These are phyloP conservation scores for Scelioninae gen. 2 DNA, from an alignment of 2,888 invertebrate species.

Conservation along the genomic window DNA sequence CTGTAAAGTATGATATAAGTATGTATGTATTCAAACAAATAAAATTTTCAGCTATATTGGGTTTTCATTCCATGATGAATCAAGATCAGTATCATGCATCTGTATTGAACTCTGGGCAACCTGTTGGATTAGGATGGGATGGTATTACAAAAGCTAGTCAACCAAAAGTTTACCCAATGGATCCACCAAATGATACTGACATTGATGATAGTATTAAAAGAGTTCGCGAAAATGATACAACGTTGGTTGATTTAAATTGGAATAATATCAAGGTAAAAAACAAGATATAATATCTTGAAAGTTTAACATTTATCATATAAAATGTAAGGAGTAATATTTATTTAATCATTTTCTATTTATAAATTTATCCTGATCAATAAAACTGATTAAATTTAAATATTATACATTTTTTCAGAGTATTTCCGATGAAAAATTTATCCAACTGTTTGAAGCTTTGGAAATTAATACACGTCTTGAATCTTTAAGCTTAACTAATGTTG, in stretches of 20 bases:
- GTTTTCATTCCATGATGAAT: conserved; percentile 99
- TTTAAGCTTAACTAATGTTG: conserved; percentile 94
- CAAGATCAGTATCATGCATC: conserved; percentile 99
- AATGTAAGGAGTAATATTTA: too few relatives aligned
- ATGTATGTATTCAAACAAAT: not conserved
- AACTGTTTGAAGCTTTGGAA: conserved; percentile 91
- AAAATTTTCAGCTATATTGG: conserved; percentile 89
- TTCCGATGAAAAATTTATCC: conserved; percentile 95
- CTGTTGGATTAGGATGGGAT: conserved; percentile 93
- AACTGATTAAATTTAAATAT: too few relatives aligned
- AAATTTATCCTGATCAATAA: too few relatives aligned
- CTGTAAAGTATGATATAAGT: not conserved
- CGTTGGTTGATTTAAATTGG: conserved; percentile 95
- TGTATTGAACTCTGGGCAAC: conserved; percentile 92
- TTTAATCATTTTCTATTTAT: too few relatives aligned
- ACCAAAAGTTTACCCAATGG: conserved; percentile 92
- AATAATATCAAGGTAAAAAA: conserved; percentile 96
- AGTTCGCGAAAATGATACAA: conserved; percentile 91
- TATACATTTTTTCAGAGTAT: conserved; percentile 84
- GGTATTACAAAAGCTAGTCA: conserved; percentile 96
- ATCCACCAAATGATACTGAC: conserved; percentile 97
- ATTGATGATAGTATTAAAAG: conserved; percentile 93
- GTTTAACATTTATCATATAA: too few relatives aligned
- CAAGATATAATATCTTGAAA: too few relatives aligned
- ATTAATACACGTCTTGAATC: conserved; percentile 94